Conservation (phyloP, 2,888 invertebrate genomes). For the Sturmia bella region DNA sequence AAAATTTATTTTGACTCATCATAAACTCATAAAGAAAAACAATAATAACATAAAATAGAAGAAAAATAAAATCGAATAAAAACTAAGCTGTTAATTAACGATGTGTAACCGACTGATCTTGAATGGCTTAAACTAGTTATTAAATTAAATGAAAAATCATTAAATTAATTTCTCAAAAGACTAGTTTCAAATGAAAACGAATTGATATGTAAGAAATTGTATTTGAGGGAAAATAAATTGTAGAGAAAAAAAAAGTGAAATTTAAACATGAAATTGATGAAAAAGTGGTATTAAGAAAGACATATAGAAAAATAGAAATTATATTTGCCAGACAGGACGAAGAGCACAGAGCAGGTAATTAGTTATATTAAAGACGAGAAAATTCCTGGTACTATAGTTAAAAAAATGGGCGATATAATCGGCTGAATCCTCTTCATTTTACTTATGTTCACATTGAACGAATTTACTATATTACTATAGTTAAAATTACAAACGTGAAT, state of each 20-base stretch:
- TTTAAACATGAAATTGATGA: not conserved
- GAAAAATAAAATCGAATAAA: constrained; percentile 4
- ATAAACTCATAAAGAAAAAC: not conserved
- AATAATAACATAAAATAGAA: constrained; percentile 3
- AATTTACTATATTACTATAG: too few species aligned
- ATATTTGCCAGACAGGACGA: not conserved
- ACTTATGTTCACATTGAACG: too few species aligned
- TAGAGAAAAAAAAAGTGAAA: constrained; percentile 39
- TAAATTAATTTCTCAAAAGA: constrained; percentile 32
- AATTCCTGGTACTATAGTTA: too few species aligned
- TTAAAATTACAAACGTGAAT: too few species aligned
- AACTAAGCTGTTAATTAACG: constrained; percentile 43
- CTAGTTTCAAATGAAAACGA: constrained; percentile 45
- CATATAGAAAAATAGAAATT: not conserved
- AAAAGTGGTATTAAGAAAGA: not conserved
- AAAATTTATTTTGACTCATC: not conserved
- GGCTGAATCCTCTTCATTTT: too few species aligned
- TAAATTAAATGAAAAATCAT: constrained; percentile 54
- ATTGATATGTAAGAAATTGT: constrained; percentile 19
- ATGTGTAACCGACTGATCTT: constrained; percentile 63
- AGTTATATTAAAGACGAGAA: too few species aligned
- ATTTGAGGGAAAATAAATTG: not conserved
- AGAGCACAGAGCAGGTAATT: too few species aligned
- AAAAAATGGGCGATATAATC: too few species aligned
- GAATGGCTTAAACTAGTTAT: constrained; percentile 45